Percentiles rank a stretch among this genome's conserved stretches.
Conservation (phyloP, 2,113 vertebrate genomes). For the Empidonax traillii region DNA sequence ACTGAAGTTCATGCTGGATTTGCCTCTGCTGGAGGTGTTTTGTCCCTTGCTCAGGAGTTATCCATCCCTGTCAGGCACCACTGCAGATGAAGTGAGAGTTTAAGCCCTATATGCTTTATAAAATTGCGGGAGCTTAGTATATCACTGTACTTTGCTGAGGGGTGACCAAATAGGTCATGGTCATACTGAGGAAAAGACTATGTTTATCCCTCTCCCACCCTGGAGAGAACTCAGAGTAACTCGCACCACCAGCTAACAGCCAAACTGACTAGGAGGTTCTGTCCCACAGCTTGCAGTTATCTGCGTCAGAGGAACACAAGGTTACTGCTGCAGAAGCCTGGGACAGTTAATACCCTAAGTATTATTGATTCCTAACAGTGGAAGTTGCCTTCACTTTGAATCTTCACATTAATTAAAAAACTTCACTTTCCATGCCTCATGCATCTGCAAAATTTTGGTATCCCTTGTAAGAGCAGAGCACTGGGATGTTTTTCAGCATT, state of each 20-base stretch:
- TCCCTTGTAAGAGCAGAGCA: background rate
- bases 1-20: background rate
- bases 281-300: background rate
- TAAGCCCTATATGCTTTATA: background rate
- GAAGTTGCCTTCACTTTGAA: background rate
- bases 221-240: background rate
- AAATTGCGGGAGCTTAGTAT: background rate
- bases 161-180: background rate
- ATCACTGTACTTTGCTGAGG: background rate
- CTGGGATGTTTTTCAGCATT: background rate
- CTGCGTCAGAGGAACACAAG: background rate
- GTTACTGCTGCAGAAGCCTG: background rate
- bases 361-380: fast-evolving
- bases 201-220: background rate
- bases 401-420: background rate
- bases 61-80: background rate
- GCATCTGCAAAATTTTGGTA: background rate
- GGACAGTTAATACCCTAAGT: fast-evolving
- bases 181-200: fast-evolving
- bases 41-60: background rate
- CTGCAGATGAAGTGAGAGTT: background rate
- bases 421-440: background rate
- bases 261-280: background rate
- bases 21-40: background rate
- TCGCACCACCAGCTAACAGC: background rate